Percentiles rank a stretch among this genome's conserved stretches.
Conservation (phyloP, 2,888 invertebrate genomes). For the Eupithecia pulchellata region DNA sequence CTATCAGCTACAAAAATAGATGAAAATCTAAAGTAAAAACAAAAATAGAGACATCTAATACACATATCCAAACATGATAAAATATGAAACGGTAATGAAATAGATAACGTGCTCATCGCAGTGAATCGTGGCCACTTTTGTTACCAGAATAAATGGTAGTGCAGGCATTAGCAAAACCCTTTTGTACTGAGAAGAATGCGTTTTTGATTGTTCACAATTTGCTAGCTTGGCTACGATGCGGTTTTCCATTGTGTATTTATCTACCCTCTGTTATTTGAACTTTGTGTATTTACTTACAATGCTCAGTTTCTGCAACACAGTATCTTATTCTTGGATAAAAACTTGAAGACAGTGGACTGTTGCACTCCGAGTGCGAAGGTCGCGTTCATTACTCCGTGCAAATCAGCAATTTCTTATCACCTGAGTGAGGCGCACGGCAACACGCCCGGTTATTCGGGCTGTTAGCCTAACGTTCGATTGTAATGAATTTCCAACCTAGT, state of each 20-base stretch:
- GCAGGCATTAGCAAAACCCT: constrained; percentile 37
- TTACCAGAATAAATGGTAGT: constrained; percentile 31
- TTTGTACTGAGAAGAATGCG: constrained; percentile 42
- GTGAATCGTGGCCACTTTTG: constrained; percentile 41
- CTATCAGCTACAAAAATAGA: too few species aligned
- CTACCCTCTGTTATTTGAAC: background rate
- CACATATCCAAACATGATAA: too few species aligned
- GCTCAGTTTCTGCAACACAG: background rate
- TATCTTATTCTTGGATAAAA: background rate
- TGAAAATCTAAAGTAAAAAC: background rate
- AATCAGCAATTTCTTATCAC: too few species aligned
- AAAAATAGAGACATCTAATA: too few species aligned
- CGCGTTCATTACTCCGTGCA: too few species aligned
- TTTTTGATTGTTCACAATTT: constrained; percentile 43
- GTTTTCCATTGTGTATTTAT: constrained; percentile 23
- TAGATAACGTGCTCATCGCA: constrained; percentile 42
- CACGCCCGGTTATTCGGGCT: too few species aligned
- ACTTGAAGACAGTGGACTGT: background rate
- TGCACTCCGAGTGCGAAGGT: too few species aligned
- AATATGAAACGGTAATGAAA: background rate
- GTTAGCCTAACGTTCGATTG: too few species aligned
- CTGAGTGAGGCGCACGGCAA: too few species aligned
- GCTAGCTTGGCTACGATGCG: constrained; percentile 26
- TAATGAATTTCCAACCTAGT: too few species aligned
- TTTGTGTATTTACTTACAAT: constrained; percentile 2